phyloP scores from a whole-genome alignment of 1,140 invertebrate genomes.

The Pomacea maculata region DNA sequence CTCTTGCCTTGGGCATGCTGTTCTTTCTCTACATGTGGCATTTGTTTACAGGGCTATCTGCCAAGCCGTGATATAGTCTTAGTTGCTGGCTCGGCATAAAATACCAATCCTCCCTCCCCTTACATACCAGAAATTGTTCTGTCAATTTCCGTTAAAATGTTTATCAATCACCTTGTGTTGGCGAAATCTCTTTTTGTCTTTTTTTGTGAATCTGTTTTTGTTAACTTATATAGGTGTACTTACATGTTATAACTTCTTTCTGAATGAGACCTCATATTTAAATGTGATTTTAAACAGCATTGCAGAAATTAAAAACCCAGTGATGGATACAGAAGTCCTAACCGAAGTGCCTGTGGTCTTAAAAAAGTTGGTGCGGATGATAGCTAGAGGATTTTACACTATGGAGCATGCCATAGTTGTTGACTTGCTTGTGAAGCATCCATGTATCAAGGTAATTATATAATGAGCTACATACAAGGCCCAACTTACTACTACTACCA shows the following conservation, averaged over 20 bases:
- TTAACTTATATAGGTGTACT: background rate
- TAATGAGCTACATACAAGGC: no score
- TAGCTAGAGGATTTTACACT: slow-evolving; percentile 91
- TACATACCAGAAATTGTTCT: no score
- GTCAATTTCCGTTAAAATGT: no score
- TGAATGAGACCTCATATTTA: background rate
- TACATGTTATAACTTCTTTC: background rate
- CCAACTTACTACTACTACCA: no score
- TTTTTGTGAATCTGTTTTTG: background rate
- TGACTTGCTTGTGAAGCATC: slow-evolving; percentile 93
- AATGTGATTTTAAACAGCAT: background rate
- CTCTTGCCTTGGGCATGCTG: no score
- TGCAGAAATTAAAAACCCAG: background rate
- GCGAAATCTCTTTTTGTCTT: no score
- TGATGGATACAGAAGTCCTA: slow-evolving; percentile 53
- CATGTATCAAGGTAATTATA: slow-evolving; percentile 81
- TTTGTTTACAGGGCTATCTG: no score
- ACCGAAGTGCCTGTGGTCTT: slow-evolving; percentile 67
- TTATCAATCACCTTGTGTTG: no score
- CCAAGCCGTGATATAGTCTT: no score
- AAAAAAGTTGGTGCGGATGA: slow-evolving; percentile 88
- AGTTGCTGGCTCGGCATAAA: no score
- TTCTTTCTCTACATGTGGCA: no score
- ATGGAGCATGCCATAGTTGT: slow-evolving; percentile 93
- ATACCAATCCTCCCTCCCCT: no score